Evolutionary conservation across 2,888 invertebrate species (phyloP).

Genomic region (Stenolophus ochropezus): DNA sequence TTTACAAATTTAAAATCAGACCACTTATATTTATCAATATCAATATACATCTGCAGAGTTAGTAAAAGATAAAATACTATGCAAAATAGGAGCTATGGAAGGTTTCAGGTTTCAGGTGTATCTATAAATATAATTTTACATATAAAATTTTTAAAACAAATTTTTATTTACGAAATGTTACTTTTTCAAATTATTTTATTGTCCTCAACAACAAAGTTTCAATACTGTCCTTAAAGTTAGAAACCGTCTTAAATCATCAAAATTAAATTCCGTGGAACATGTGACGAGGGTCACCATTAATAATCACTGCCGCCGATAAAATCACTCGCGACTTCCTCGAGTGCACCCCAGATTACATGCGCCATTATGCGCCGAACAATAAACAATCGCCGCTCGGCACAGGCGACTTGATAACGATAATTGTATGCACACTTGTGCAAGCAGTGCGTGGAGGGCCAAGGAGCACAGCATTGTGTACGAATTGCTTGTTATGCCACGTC

Average conservation of each 20-base stretch:
- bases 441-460: background rate
- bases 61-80: too few relatives aligned
- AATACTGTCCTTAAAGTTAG: background rate
- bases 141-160: too few relatives aligned
- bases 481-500: background rate
- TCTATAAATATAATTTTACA: too few relatives aligned
- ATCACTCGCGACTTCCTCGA: conserved; percentile 14
- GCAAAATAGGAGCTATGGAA: too few relatives aligned
- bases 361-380: conserved; percentile 27
- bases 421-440: conserved; percentile 18
- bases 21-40: too few relatives aligned
- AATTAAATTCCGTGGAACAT: conserved; percentile 50
- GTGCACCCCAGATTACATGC: conserved; percentile 20
- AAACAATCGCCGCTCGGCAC: conserved; percentile 9
- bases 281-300: conserved; percentile 54
- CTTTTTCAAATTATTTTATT: background rate
- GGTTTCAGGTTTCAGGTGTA: too few relatives aligned
- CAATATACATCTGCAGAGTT: too few relatives aligned
- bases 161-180: background rate
- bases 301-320: conserved; percentile 41
- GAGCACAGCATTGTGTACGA: background rate
- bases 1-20: too few relatives aligned
- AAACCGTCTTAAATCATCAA: conserved; percentile 51
- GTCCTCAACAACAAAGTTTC: background rate
- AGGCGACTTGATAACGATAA: conserved; percentile 26